These are phyloP conservation scores for Pangasius krempfi DNA, from an alignment of 2,797 vertebrate species.

Conservation along the genomic window DNA sequence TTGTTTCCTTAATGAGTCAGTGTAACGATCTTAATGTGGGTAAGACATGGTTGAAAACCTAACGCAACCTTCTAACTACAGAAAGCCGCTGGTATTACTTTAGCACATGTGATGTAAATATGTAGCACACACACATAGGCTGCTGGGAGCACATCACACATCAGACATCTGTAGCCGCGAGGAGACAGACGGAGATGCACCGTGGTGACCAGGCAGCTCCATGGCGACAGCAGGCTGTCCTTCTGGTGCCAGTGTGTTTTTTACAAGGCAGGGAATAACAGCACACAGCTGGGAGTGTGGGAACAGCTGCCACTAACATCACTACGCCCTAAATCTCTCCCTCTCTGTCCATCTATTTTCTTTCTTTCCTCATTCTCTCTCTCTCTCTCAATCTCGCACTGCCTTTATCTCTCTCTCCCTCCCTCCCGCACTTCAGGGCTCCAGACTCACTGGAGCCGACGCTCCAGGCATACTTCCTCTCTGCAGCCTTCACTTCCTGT, in stretches of 20 bases:
- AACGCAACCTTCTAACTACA: conserved; percentile 22
- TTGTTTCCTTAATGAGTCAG: conserved; percentile 41
- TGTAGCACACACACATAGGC: conserved; percentile 55
- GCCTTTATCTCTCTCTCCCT: conserved; percentile 61
- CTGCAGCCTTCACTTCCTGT: conserved; percentile 77
- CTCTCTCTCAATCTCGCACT: conserved; percentile 61
- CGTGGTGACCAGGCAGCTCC: conserved; percentile 65
- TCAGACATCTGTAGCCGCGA: conserved; percentile 66
- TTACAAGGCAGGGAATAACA: conserved; percentile 77
- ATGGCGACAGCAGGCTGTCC: conserved; percentile 74
- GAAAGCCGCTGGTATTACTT: conserved; percentile 5
- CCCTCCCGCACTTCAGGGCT: conserved; percentile 68
- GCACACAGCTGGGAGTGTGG: conserved; percentile 79
- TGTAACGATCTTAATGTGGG: conserved; percentile 31
- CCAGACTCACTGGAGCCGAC: conserved; percentile 82
- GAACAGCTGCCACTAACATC: conserved; percentile 78
- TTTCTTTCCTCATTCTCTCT: conserved; percentile 61
- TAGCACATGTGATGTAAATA: conserved; percentile 25
- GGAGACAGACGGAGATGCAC: conserved; percentile 63
- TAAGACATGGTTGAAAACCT: conserved; percentile 6
- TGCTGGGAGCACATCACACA: conserved; percentile 71
- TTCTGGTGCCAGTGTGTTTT: conserved; percentile 76
- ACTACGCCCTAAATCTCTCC: conserved; percentile 67
- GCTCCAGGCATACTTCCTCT: conserved; percentile 78
- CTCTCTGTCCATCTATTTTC: conserved; percentile 61